Percentiles rank a stretch among this genome's conserved stretches.
Evolutionary conservation across 1,140 invertebrate species (phyloP).

Genomic region (Nephotettix cincticeps): DNA sequence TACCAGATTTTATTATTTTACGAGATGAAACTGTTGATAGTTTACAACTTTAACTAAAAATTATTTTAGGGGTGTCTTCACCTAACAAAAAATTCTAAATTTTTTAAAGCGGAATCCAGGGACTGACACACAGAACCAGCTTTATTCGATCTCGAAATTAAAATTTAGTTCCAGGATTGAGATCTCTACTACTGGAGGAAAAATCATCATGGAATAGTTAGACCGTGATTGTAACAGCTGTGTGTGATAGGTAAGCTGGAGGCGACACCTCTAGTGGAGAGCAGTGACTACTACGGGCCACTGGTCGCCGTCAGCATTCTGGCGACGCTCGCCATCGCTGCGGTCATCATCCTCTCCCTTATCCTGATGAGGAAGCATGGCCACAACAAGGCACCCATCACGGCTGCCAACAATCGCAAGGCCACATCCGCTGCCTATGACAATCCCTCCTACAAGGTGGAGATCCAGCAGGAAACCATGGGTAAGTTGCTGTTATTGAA

Average conservation of each 20-base stretch:
- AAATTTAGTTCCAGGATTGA: no score
- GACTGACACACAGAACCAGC: no score
- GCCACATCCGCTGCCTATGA: slow-evolving; percentile 74
- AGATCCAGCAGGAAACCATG: slow-evolving; percentile 88
- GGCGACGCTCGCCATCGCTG: slow-evolving; percentile 77
- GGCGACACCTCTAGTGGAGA: slow-evolving; percentile 47
- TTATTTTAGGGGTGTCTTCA: no score
- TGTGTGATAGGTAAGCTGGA: slow-evolving; percentile 68
- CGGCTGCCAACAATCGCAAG: slow-evolving; percentile 50
- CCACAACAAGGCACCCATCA: slow-evolving; percentile 62
- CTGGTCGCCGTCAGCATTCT: slow-evolving; percentile 84
- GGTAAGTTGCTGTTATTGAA: slow-evolving; percentile 53
- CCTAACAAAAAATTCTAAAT: no score
- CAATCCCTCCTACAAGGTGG: slow-evolving; percentile 92
- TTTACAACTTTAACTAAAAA: no score
- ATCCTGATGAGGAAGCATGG: slow-evolving; percentile 74
- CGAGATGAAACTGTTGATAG: no score
- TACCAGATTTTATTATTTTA: no score
- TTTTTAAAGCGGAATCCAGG: no score
- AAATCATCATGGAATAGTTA: no score
- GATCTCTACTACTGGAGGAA: no score
- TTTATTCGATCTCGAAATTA: no score
- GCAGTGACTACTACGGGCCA: slow-evolving; percentile 80
- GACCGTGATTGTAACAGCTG: no score
- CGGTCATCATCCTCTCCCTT: slow-evolving; percentile 74